Percentiles rank a stretch among this genome's conserved stretches.
Evolutionary conservation across 35 echinoderm and acorn worm genomes (phyloP).

Genomic region (Anneissia japonica): DNA sequence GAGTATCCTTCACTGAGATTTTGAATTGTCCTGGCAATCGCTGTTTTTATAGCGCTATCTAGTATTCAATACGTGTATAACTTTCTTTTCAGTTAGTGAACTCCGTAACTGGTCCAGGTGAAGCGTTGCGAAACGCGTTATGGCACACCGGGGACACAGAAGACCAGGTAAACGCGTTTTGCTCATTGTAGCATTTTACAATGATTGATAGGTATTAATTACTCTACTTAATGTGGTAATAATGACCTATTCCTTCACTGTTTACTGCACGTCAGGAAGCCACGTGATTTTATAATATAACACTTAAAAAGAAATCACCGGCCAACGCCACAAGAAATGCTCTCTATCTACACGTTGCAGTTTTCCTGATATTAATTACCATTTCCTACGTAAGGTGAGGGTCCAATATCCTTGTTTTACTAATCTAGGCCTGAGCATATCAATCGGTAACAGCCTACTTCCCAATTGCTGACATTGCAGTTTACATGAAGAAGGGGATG

Average conservation of each 20-base stretch:
- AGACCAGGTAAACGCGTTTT: conserved; percentile 53
- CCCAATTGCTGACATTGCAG: not conserved
- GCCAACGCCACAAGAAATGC: too few relatives aligned
- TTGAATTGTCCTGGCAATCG: too few relatives aligned
- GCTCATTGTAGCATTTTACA: too few relatives aligned
- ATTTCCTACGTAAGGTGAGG: not conserved
- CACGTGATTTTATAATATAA: too few relatives aligned
- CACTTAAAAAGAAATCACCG: too few relatives aligned
- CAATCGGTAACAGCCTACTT: not conserved
- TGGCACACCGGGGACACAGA: conserved; percentile 98
- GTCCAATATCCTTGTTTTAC: not conserved
- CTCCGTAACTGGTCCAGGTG: conserved; percentile 81
- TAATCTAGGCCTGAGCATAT: not conserved
- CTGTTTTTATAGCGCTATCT: too few relatives aligned
- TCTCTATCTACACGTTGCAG: not conserved
- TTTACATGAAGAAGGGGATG: not conserved
- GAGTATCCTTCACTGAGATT: too few relatives aligned
- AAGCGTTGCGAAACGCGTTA: conserved; percentile 92
- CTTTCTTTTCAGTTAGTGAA: conserved; percentile 72
- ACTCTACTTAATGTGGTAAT: too few relatives aligned
- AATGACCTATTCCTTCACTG: too few relatives aligned
- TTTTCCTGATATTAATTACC: not conserved
- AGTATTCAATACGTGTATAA: too few relatives aligned
- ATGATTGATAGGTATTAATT: too few relatives aligned
- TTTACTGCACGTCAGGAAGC: too few relatives aligned